A percentile compares a stretch with the other conserved stretches of the same genome.
phyloP scores from a whole-genome alignment of 2,797 vertebrate genomes.

The Spea hammondii region DNA sequence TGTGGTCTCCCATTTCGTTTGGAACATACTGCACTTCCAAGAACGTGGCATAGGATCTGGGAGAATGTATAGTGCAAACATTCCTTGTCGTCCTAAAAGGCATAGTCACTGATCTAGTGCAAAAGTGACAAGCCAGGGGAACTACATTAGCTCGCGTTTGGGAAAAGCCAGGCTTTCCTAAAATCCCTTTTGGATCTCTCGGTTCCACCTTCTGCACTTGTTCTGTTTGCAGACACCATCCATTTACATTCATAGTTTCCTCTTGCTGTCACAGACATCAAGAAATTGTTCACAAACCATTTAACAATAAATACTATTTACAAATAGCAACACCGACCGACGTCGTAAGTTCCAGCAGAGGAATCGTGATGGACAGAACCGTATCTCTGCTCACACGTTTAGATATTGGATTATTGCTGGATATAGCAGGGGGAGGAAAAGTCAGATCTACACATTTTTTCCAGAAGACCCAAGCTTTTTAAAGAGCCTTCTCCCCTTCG shows the following conservation, averaged over 20 bases:
- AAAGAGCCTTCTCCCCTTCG: slow-evolving; percentile 87
- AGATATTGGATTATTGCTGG: slow-evolving; percentile 40
- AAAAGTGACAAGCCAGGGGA: slow-evolving; percentile 15
- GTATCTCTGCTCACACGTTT: neutral
- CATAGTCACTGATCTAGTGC: slow-evolving; percentile 39
- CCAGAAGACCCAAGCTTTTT: slow-evolving; percentile 85
- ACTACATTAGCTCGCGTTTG: neutral
- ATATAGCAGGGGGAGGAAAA: slow-evolving; percentile 5
- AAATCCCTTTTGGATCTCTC: slow-evolving; percentile 13
- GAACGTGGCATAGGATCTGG: slow-evolving; percentile 20
- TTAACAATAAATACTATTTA: slow-evolving; percentile 49
- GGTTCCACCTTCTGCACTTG: neutral
- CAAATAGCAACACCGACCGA: slow-evolving; percentile 29
- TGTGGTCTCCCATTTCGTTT: neutral
- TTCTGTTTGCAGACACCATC: slow-evolving; percentile 10
- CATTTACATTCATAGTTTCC: slow-evolving; percentile 36
- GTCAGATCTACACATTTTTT: slow-evolving; percentile 70
- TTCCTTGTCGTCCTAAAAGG: slow-evolving; percentile 38
- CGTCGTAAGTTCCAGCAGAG: slow-evolving; percentile 30
- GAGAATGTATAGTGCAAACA: slow-evolving; percentile 49
- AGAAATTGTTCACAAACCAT: slow-evolving; percentile 30
- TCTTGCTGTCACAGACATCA: slow-evolving; percentile 51
- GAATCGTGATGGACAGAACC: slow-evolving; percentile 2
- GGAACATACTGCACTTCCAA: slow-evolving; percentile 21
- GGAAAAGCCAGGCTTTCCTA: slow-evolving; percentile 8